Conservation (phyloP, 35 echinoderm and acorn worm genomes). For the Chiridota heheva region DNA sequence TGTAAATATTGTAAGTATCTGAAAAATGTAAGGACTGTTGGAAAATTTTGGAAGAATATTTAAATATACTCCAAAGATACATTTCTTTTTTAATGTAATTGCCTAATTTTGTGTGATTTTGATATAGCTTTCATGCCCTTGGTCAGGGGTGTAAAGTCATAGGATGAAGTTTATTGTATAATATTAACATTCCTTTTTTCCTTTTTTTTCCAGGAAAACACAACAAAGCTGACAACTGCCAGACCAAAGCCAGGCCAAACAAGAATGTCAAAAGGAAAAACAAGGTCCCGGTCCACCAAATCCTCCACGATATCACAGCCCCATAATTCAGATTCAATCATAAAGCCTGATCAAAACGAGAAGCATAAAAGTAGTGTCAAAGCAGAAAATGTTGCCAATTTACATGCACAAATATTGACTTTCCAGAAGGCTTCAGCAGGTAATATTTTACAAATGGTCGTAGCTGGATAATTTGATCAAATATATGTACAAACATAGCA, state of each 20-base stretch:
- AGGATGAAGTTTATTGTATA: too few relatives aligned
- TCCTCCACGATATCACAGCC: constrained; percentile 75
- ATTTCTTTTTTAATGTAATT: too few relatives aligned
- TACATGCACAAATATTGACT: constrained; percentile 75
- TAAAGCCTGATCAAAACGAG: constrained; percentile 75
- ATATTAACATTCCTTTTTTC: too few relatives aligned
- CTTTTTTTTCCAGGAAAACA: constrained; percentile 88
- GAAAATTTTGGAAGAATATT: too few relatives aligned
- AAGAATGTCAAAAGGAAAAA: constrained; percentile 69
- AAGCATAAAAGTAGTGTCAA: constrained; percentile 62
- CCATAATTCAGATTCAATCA: constrained; percentile 65
- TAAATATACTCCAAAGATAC: too few relatives aligned
- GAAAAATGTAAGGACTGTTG: too few relatives aligned
- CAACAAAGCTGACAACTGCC: constrained; percentile 63
- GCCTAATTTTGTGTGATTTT: too few relatives aligned
- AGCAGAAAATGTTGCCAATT: constrained; percentile 45
- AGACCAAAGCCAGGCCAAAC: constrained; percentile 58
- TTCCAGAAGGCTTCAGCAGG: constrained; percentile 96
- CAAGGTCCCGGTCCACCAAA: constrained; percentile 59
- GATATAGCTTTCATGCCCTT: too few relatives aligned
- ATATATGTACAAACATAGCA: too few relatives aligned
- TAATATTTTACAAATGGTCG: constrained; percentile 2
- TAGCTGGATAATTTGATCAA: too few relatives aligned
- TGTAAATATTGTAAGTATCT: too few relatives aligned
- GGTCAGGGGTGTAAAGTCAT: too few relatives aligned